These are phyloP conservation scores for Nerophis ophidion DNA, from an alignment of 2,113 vertebrate species.

Conservation along the genomic window DNA sequence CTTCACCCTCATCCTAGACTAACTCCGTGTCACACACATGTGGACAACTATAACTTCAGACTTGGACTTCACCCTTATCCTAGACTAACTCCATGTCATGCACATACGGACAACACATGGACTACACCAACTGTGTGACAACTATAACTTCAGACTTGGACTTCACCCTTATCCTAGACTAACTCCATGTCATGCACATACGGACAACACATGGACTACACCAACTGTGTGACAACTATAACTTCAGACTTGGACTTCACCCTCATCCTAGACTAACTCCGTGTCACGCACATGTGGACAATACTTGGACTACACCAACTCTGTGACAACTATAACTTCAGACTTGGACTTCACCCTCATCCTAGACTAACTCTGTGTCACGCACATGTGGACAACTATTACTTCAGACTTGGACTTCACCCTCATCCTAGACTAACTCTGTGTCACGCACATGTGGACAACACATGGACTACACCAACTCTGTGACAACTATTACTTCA, in stretches of 20 bases:
- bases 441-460: too few species aligned
- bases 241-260: too few species aligned
- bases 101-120: background rate
- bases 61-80: background rate
- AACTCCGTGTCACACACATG: background rate
- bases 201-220: background rate
- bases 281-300: background rate
- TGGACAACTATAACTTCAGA: background rate
- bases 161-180: background rate
- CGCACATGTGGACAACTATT: too few species aligned
- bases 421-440: too few species aligned
- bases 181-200: background rate
- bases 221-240: background rate
- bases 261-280: constrained; percentile 2
- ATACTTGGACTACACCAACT: background rate
- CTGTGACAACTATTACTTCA: too few species aligned
- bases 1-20: background rate
- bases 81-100: background rate
- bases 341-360: too few species aligned
- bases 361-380: too few species aligned
- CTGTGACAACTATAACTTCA: too few species aligned
- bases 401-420: too few species aligned
- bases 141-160: background rate
- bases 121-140: background rate
- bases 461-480: too few species aligned